A percentile compares a stretch with the other conserved stretches of the same genome.
phyloP scores from a whole-genome alignment of 2,888 invertebrate genomes.

The Drosophila nr. perissopoda region DNA sequence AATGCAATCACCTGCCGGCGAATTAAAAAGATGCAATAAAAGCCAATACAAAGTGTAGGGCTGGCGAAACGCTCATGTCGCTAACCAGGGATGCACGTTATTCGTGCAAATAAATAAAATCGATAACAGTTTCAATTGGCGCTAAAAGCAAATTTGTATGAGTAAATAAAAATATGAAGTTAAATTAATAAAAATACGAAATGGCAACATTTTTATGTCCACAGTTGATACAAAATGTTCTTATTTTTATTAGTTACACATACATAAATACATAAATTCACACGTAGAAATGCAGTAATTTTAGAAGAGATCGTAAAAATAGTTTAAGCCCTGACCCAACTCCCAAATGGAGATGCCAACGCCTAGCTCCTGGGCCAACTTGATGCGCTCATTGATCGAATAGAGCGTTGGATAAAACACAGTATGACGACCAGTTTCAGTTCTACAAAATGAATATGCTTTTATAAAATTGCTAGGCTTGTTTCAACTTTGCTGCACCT shows the following conservation, averaged over 20 bases:
- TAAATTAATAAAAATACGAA: neutral
- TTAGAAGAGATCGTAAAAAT: constrained; percentile 95
- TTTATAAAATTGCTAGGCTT: neutral
- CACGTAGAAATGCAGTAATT: constrained; percentile 23
- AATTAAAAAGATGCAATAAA: constrained; percentile 23
- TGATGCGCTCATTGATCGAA: constrained; percentile 92
- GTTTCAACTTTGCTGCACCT: constrained; percentile 73
- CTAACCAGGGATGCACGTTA: constrained; percentile 20
- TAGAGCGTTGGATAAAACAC: constrained; percentile 96
- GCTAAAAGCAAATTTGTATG: neutral
- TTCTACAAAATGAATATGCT: constrained; percentile 85
- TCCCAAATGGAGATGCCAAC: constrained; percentile 97
- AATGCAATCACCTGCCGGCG: constrained; percentile 38
- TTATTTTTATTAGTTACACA: constrained; percentile 5
- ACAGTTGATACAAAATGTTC: constrained; percentile 1
- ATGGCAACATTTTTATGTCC: neutral
- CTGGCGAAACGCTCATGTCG: constrained; percentile 7
- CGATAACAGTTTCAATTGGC: neutral
- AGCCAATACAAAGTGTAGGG: constrained; percentile 33
- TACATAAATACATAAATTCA: constrained; percentile 1
- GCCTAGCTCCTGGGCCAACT: constrained; percentile 91
- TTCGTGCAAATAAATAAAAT: neutral
- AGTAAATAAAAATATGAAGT: neutral
- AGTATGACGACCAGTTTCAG: constrained; percentile 89
- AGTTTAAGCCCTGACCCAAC: constrained; percentile 97